phyloP scores from a whole-genome alignment of 2,797 vertebrate species.

The Oophaga sylvatica region DNA sequence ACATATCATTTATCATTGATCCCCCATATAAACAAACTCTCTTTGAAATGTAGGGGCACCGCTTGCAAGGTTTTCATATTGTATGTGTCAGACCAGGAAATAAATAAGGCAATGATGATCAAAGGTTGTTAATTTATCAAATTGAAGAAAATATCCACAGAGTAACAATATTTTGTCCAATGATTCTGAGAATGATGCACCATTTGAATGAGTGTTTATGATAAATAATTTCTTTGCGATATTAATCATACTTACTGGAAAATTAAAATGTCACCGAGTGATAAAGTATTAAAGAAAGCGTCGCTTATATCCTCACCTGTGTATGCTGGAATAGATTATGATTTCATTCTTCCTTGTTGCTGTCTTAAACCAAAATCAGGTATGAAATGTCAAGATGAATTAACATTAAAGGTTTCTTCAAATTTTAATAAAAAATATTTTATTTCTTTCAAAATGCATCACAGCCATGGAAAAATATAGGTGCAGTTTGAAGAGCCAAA shows the following conservation, averaged over 20 bases:
- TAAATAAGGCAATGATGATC: conserved; percentile 70
- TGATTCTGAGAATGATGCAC: conserved; percentile 69
- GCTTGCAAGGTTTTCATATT: conserved; percentile 58
- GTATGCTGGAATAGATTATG: conserved; percentile 66
- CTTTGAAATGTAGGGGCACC: conserved; percentile 63
- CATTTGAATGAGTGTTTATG: conserved; percentile 71
- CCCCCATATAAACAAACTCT: conserved; percentile 60
- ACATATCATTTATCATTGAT: conserved; percentile 62
- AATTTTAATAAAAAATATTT: not conserved
- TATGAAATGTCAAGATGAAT: conserved; percentile 46
- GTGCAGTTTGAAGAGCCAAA: not conserved
- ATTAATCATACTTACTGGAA: conserved; percentile 74
- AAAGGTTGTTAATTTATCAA: conserved; percentile 69
- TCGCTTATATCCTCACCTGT: conserved; percentile 67
- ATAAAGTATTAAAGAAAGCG: conserved; percentile 75
- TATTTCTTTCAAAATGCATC: not conserved
- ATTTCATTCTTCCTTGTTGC: conserved; percentile 58
- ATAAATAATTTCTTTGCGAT: conserved; percentile 74
- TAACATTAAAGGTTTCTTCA: conserved; percentile 59
- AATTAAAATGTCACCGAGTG: conserved; percentile 77
- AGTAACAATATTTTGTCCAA: conserved; percentile 68
- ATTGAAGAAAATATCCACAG: conserved; percentile 68
- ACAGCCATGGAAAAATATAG: not conserved
- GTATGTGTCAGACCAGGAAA: conserved; percentile 65
- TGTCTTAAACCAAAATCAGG: conserved; percentile 46